Base-by-base conservation (phyloP, 2,797 vertebrate genomes). In the Eutrigla gurnardus region DNA sequence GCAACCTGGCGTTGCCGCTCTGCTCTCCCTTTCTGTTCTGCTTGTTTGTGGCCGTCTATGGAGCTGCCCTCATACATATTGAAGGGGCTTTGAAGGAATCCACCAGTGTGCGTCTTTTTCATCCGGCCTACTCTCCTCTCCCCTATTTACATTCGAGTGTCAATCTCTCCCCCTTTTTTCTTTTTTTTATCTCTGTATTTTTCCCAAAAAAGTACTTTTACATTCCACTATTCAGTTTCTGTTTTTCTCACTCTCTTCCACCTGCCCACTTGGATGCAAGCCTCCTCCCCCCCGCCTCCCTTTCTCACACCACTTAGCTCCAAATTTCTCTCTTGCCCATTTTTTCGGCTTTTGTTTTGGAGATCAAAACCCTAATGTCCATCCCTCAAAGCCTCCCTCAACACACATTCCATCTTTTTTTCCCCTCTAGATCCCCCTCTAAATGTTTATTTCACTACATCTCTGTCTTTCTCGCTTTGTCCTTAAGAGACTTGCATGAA, bases 21-120 rank as follows among this genome's bases (percentile, higher is more conserved):
- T 83, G 50, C 85, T 81, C 81, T 67, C 65, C 78, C 2, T 72
- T 67, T 86, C 79, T 82, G 68, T 85, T 86, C 77, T 15, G 32
- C 87, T 84, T 87, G 86, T 91, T 86, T 90, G 84, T 78, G 86
- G 86, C 90, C 78, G 81, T 86, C 84, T 68, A 71, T 88, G 86
- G 77, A 87, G 57, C 81, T 80, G 83, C 84, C 88, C 92, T 93
- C 90, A 93, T 92, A 83, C 92, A 93, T 93, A 93, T 87, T 93
- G 91, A 93, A 93, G 87, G 88, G 83, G 87, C 85, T 89, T 91
- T 92, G 91, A 85, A 92, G 90, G 86, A 91, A 89, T 90, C 87
- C 81, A 75, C 87, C 85, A 86, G 86, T 80, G 84, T 88, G 80
- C 77, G 0, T 65, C 80, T 78, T 86, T 92, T 82, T 87, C 77